Evolutionary conservation across 1,140 invertebrate genomes (phyloP).

Genomic region (Drosophila quadrilineata): DNA sequence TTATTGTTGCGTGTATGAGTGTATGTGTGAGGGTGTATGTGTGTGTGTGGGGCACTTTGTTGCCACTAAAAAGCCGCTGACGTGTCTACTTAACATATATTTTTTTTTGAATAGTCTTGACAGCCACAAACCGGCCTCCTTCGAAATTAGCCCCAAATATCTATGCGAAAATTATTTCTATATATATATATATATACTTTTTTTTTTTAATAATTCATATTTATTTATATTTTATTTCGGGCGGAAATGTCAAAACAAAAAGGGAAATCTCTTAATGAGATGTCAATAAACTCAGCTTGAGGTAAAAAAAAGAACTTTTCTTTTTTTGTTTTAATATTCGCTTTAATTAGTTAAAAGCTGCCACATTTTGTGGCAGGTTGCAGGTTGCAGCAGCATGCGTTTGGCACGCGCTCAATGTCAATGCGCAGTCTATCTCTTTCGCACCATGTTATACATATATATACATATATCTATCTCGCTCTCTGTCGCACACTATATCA

Average conservation of each 20-base stretch:
- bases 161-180: constrained; percentile 8
- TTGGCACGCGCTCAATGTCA: constrained; percentile 63
- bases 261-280: too few species aligned
- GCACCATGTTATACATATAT: too few species aligned
- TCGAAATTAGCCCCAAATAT: constrained; percentile 50
- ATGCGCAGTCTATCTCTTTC: constrained; percentile 1
- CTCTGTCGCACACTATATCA: not conserved
- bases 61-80: constrained; percentile 64
- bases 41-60: constrained; percentile 69
- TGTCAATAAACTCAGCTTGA: not conserved
- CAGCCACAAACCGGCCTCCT: constrained; percentile 52
- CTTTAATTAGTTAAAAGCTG: constrained; percentile 10
- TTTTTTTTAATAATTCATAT: constrained; percentile 23
- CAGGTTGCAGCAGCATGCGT: constrained; percentile 14
- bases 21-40: not conserved
- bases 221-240: constrained; percentile 29
- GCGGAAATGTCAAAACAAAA: constrained; percentile 62
- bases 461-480: constrained; percentile 3
- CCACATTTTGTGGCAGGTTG: constrained; percentile 36
- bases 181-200: not conserved
- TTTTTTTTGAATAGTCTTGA: constrained; percentile 63
- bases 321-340: not conserved
- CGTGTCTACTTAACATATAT: constrained; percentile 76
- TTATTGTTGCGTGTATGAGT: not conserved
- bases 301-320: not conserved